A percentile compares a stretch with the other conserved stretches of the same genome.
These are phyloP conservation scores for Drosophila neutralis DNA, from an alignment of 2,888 invertebrate species.

Conservation along the genomic window DNA sequence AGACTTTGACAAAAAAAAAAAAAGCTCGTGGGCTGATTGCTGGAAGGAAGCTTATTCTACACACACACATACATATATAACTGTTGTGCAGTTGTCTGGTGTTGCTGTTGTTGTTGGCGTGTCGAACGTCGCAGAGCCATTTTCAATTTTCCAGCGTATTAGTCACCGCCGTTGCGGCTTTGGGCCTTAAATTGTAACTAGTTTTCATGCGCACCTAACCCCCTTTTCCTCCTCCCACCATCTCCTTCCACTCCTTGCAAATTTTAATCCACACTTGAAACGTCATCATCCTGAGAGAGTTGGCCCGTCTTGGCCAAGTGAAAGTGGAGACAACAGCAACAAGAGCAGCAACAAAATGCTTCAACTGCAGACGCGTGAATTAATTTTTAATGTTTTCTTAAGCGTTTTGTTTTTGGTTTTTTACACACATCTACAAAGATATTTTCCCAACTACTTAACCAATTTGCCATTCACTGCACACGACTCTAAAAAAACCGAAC, in stretches of 20 bases:
- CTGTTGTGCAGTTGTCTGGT: conserved; percentile 3
- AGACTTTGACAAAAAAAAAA: conserved; percentile 54
- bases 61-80: neutral
- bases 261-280: conserved; percentile 50
- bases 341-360: conserved; percentile 12
- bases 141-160: conserved; percentile 76
- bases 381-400: conserved; percentile 60
- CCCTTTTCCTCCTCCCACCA: neutral
- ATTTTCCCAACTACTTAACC: conserved; percentile 66
- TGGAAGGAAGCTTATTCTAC: conserved; percentile 3
- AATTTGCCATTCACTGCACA: conserved; percentile 79
- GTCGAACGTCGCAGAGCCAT: conserved; percentile 50
- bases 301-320: conserved; percentile 56
- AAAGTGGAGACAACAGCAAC: conserved; percentile 64
- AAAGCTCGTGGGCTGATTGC: conserved; percentile 34
- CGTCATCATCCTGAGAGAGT: conserved; percentile 68
- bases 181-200: conserved; percentile 70
- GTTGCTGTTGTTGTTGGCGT: conserved; percentile 19
- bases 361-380: conserved; percentile 73
- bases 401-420: conserved; percentile 28
- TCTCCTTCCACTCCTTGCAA: conserved; percentile 28
- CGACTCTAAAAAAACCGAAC: conserved; percentile 37
- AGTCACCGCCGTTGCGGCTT: conserved; percentile 58
- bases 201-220: conserved; percentile 43
- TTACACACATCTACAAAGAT: conserved; percentile 22